A percentile compares a stretch with the other conserved stretches of the same genome.
Conservation (phyloP, 2,113 vertebrate genomes). For the Isichthys henryi region DNA sequence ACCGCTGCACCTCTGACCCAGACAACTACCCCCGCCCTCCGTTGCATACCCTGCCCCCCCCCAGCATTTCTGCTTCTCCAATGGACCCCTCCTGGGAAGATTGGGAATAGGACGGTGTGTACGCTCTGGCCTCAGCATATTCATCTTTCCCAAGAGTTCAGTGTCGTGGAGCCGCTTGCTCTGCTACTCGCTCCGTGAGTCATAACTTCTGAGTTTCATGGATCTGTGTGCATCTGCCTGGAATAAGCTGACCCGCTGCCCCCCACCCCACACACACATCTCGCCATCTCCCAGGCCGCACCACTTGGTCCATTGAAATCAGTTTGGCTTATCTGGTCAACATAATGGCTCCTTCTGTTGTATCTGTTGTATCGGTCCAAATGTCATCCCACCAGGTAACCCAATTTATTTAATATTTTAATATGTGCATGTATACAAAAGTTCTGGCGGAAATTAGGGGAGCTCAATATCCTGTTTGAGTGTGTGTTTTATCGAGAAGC, state of each 20-base stretch:
- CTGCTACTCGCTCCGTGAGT: not conserved
- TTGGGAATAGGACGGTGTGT: not conserved
- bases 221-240: not conserved
- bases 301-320: not conserved
- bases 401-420: not conserved
- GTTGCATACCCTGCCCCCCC: too few relatives aligned
- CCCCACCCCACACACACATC: not conserved
- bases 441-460: not conserved
- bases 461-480: not conserved
- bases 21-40: not conserved
- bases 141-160: not conserved
- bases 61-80: not conserved
- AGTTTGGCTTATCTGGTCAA: not conserved
- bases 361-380: not conserved
- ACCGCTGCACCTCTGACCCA: not conserved
- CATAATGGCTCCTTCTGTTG: conserved; percentile 20
- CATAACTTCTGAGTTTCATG: not conserved
- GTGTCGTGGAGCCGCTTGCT: not conserved
- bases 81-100: not conserved
- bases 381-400: conserved; percentile 16
- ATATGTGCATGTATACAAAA: not conserved
- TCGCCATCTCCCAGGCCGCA: not conserved
- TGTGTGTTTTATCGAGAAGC: not conserved
- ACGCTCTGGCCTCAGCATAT: not conserved
- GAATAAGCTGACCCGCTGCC: not conserved